These are phyloP conservation scores for Nyctibius bracteatus DNA, from an alignment of 2,113 vertebrate genomes.

Conservation along the genomic window DNA sequence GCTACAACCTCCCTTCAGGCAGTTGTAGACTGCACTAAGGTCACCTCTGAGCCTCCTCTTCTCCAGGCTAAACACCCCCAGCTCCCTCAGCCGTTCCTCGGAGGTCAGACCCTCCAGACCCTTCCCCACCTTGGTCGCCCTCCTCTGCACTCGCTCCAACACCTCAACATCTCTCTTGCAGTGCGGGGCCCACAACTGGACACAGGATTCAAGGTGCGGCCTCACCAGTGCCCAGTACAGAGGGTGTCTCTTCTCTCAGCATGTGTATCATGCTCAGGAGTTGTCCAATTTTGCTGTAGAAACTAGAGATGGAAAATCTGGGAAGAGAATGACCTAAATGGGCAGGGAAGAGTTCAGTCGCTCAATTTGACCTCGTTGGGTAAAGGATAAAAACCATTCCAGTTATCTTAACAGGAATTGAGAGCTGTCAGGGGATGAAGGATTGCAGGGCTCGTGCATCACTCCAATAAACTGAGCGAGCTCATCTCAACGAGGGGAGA, in stretches of 20 bases:
- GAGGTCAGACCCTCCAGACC: too few species aligned
- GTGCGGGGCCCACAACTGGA: too few species aligned
- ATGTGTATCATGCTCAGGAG: neutral
- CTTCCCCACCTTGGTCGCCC: too few species aligned
- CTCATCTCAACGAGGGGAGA: neutral
- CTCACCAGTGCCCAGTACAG: too few species aligned
- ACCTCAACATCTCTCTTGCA: too few species aligned
- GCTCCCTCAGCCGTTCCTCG: too few species aligned
- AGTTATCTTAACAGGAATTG: neutral
- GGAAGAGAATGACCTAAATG: neutral
- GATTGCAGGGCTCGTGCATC: rapidly evolving
- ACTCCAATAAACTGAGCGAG: neutral
- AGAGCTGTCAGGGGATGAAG: neutral
- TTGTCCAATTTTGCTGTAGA: neutral
- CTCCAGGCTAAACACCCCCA: too few species aligned
- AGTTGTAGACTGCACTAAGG: too few species aligned
- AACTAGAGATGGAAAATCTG: neutral
- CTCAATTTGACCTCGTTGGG: neutral
- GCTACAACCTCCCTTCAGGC: too few species aligned
- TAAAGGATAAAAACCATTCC: neutral
- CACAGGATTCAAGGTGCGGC: too few species aligned
- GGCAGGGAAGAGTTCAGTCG: neutral
- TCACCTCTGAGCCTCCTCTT: too few species aligned
- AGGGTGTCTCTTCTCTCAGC: neutral
- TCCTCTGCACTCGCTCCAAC: too few species aligned